Evolutionary conservation across 2,888 invertebrate genomes (phyloP).

Genomic region (Callinectes sapidus): DNA sequence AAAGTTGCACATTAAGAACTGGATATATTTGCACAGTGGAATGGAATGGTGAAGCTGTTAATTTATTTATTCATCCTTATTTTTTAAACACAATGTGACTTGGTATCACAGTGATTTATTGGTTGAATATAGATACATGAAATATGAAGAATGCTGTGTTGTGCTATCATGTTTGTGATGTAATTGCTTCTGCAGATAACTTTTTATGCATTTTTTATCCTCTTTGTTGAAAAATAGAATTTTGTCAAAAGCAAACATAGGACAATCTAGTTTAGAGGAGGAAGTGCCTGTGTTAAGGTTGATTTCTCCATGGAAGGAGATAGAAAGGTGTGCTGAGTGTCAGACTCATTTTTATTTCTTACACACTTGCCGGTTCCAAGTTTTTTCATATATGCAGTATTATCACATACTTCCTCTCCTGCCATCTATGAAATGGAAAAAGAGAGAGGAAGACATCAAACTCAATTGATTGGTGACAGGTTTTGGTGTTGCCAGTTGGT

Average conservation of each 20-base stretch:
- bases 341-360: background rate
- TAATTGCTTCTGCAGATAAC: background rate
- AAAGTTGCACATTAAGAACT: background rate
- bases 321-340: background rate
- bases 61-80: background rate
- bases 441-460: background rate
- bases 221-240: background rate
- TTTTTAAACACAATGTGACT: background rate
- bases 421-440: background rate
- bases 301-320: background rate
- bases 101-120: background rate
- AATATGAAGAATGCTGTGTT: constrained; percentile 5
- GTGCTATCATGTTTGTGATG: background rate
- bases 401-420: background rate
- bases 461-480: constrained; percentile 1
- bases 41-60: background rate
- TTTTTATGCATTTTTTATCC: background rate
- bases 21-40: constrained; percentile 28
- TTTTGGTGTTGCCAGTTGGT: constrained; percentile 18
- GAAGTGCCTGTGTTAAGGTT: constrained; percentile 1
- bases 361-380: background rate
- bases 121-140: background rate
- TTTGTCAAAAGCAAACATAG: background rate
- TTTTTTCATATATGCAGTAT: constrained; percentile 27
- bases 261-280: constrained; percentile 4